Evolutionary conservation across 1,140 invertebrate species (phyloP).

Genomic region (Whitmania pigra): DNA sequence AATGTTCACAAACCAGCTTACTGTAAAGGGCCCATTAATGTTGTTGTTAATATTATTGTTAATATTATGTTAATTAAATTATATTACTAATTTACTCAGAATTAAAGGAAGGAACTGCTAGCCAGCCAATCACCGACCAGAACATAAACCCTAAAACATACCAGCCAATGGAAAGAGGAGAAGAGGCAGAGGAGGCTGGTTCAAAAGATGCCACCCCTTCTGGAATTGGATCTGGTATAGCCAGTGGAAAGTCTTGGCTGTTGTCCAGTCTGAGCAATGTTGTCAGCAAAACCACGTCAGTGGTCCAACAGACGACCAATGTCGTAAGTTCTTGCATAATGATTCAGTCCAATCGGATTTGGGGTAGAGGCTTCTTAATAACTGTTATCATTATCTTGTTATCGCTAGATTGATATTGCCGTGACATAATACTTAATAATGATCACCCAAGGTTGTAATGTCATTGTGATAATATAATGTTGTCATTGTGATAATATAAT

Average conservation of each 20-base stretch:
- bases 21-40: no score
- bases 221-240: not conserved
- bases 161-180: constrained; percentile 8
- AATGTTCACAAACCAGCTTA: no score
- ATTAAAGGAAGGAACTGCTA: constrained; percentile 3
- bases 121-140: not conserved
- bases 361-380: no score
- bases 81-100: not conserved
- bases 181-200: not conserved
- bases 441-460: no score
- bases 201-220: not conserved
- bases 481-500: no score
- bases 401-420: no score
- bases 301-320: constrained; percentile 29
- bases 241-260: not conserved
- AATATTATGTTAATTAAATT: not conserved
- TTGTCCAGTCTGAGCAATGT: constrained; percentile 12
- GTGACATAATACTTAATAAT: no score
- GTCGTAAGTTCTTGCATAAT: constrained; percentile 9
- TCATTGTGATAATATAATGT: no score
- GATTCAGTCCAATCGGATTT: no score
- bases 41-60: no score
- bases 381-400: no score
- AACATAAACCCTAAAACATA: constrained; percentile 9
- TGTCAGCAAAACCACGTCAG: constrained; percentile 35